Percentiles rank a stretch among this genome's conserved stretches.
These are phyloP conservation scores for Actinia tenebrosa DNA, from an alignment of 64 coral and sea anemone genomes.

Conservation along the genomic window DNA sequence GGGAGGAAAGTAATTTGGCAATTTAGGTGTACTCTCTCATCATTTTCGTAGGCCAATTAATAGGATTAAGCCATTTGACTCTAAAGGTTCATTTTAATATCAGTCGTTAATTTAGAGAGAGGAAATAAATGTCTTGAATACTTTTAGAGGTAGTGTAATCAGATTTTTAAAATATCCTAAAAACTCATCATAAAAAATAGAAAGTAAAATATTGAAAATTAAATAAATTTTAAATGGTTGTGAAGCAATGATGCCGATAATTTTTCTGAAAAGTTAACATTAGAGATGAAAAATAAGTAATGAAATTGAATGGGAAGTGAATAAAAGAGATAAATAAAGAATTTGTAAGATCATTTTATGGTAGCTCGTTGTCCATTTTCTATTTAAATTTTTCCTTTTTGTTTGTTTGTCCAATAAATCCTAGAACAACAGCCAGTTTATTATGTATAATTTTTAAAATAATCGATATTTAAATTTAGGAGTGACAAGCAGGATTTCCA, in stretches of 20 bases:
- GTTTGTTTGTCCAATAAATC: background rate
- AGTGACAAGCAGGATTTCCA: too few relatives aligned
- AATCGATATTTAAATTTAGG: background rate
- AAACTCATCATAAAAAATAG: background rate
- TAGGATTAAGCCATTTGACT: background rate
- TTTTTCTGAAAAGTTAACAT: too few relatives aligned
- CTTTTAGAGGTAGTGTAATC: background rate
- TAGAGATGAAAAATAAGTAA: too few relatives aligned
- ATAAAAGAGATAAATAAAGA: background rate
- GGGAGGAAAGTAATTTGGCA: background rate
- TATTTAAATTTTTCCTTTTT: background rate
- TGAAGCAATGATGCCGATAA: too few relatives aligned
- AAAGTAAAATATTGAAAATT: background rate
- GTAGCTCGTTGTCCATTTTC: background rate
- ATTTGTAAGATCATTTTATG: background rate
- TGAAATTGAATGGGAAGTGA: too few relatives aligned
- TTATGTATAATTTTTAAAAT: background rate
- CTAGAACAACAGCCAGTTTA: background rate
- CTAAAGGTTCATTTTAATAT: background rate
- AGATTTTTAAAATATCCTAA: background rate
- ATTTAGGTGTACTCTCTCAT: background rate
- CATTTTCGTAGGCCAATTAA: background rate
- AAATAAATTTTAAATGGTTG: too few relatives aligned
- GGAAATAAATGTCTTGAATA: too few relatives aligned
- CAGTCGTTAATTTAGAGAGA: background rate